Evolutionary conservation across 1,140 invertebrate species (phyloP).

Genomic region (Drosophila murphyi): DNA sequence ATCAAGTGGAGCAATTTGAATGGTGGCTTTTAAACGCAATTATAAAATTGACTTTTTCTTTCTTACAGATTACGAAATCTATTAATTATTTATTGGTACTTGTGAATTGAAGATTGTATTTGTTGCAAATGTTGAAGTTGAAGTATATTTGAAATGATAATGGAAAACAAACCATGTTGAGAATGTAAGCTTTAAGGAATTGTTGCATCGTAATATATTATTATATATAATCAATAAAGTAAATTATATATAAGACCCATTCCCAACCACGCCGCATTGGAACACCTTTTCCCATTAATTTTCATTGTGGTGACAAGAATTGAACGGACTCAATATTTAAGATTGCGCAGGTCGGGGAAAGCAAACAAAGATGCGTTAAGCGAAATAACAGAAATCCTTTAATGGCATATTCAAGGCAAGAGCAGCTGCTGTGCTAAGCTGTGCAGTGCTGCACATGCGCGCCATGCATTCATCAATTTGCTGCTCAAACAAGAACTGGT

Average conservation of each 20-base stretch:
- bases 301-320: neutral
- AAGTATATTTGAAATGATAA: too few species aligned
- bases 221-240: neutral
- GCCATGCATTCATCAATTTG: constrained; percentile 9
- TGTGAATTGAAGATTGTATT: too few species aligned
- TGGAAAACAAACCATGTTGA: too few species aligned
- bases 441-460: constrained; percentile 64
- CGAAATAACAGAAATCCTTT: constrained; percentile 25
- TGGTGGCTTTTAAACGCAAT: neutral
- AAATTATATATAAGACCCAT: neutral
- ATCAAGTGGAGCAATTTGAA: constrained; percentile 3
- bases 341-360: constrained; percentile 65
- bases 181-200: too few species aligned
- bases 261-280: neutral
- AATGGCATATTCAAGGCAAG: constrained; percentile 20
- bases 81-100: neutral
- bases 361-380: constrained; percentile 38
- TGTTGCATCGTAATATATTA: too few species aligned
- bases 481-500: neutral
- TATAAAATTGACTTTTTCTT: neutral
- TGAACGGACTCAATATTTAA: constrained; percentile 14
- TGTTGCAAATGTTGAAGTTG: too few species aligned
- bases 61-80: neutral
- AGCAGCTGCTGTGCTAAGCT: constrained; percentile 24
- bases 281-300: neutral